These are phyloP conservation scores for Orthonychiurus folsomi DNA, from an alignment of 2,888 invertebrate species.

Conservation along the genomic window DNA sequence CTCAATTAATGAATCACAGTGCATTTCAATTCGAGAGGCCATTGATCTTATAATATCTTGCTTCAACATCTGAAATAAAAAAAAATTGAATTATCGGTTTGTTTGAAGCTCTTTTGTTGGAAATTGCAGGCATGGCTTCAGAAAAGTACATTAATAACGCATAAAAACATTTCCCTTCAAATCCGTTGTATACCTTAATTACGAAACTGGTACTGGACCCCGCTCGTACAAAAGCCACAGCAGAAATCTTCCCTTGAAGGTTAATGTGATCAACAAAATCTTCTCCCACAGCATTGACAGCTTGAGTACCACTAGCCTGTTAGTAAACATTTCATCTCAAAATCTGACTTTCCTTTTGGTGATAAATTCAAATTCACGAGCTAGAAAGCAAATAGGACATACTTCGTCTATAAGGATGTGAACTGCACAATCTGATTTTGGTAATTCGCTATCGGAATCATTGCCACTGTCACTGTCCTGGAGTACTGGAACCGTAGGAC, in stretches of 20 bases:
- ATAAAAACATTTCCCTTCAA: slow-evolving; percentile 4
- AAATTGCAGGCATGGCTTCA: neutral
- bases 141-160: neutral
- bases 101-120: neutral
- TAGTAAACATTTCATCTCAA: neutral
- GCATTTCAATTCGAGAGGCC: slow-evolving; percentile 76
- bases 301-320: slow-evolving; percentile 9
- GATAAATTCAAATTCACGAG: slow-evolving; percentile 14
- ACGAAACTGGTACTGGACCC: slow-evolving; percentile 23
- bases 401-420: slow-evolving; percentile 37
- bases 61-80: slow-evolving; percentile 56
- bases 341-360: too few species aligned
- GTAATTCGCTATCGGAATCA: neutral
- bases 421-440: slow-evolving; percentile 26
- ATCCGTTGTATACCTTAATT: slow-evolving; percentile 18
- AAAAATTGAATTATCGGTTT: neutral
- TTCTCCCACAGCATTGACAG: too few species aligned
- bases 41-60: slow-evolving; percentile 78
- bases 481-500: neutral
- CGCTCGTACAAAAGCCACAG: slow-evolving; percentile 30
- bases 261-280: slow-evolving; percentile 38
- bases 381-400: slow-evolving; percentile 12
- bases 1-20: slow-evolving; percentile 84
- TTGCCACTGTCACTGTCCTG: neutral
- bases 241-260: slow-evolving; percentile 35